phyloP scores from a whole-genome alignment of 1,140 invertebrate species.

The Drepana arcuata region DNA sequence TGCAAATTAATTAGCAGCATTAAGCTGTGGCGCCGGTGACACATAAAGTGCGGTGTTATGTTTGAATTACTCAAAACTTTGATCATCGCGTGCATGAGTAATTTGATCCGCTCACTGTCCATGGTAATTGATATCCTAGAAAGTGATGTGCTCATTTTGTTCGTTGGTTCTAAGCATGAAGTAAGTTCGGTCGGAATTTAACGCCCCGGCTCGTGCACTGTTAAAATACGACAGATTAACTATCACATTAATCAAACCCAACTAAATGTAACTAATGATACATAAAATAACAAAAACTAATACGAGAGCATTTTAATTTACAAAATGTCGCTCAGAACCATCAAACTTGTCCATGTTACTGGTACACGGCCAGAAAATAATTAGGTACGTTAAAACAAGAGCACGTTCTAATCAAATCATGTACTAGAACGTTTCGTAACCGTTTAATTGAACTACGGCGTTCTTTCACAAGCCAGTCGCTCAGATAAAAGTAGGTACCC shows the following conservation, averaged over 20 bases:
- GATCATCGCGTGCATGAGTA: constrained; percentile 18
- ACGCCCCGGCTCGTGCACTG: no score
- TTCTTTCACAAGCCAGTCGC: constrained; percentile 34
- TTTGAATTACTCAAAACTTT: constrained; percentile 22
- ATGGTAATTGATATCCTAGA: constrained; percentile 6
- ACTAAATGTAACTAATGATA: no score
- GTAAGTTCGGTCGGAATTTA: no score
- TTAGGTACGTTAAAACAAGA: constrained; percentile 44
- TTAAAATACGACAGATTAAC: no score
- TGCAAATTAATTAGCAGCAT: constrained; percentile 43
- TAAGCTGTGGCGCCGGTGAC: constrained; percentile 40
- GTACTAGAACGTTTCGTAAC: constrained; percentile 43
- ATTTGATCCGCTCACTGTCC: constrained; percentile 6
- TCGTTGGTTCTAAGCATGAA: no score
- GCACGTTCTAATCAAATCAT: constrained; percentile 47
- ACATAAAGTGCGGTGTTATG: constrained; percentile 29
- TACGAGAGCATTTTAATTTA: constrained; percentile 10
- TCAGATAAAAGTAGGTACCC: constrained; percentile 18
- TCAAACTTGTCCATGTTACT: constrained; percentile 13
- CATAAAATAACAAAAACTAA: not conserved
- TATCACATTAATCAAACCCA: no score
- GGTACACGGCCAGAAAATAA: constrained; percentile 29
- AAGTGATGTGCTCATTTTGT: no score
- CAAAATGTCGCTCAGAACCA: constrained; percentile 12
- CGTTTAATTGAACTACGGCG: constrained; percentile 43